Base-by-base conservation (phyloP, 2,113 vertebrate genomes). In the Potamarius usumacintae region DNA sequence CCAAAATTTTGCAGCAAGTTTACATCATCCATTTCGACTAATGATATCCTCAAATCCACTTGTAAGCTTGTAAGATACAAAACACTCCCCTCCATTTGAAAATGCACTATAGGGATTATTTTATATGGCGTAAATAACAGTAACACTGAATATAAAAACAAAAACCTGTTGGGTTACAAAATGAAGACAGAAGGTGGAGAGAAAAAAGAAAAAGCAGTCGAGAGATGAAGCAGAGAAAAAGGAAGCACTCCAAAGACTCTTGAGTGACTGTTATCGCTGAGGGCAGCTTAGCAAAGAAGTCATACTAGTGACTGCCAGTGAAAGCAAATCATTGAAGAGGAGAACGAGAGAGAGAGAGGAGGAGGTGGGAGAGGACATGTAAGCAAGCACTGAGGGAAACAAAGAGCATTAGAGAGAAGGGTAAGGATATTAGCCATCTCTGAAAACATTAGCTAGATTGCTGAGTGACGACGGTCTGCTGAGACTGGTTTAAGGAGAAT, bases 241-340 rank as follows among this genome's bases (percentile, higher is more conserved):
- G 62, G 34, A 60, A 72, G 22, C 25, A 17, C 42, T 83, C 53
- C 72, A 62, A 62, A 81, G 48, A 74, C 82, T 30, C 77, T 57
- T 22, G 18, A 27, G 69, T 67, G 72, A 85, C 77, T 87, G 63
- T 89, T 84, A 89, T 87, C 78, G 57, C 8, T 42, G 34, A 87
- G 80, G 48, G 72, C 85, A 83, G 83, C 84, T 84, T 78, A 79
- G 52, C 84, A 80, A 52, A 88, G 55, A 83, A 1, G 34, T 62
- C 25, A 57, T 20, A 63, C 17, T 12, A 83, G 86, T 82, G 6
- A 18, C 60, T 65, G 52, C 58, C 67, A 50, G 34, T 22, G 60
- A 90, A 62, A 86, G 84, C 84, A 27, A 60, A 25, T 50, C 17
- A 74, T 74, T 2, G 22, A 77, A 57, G 77, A 17, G 48, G 78